These are phyloP conservation scores for Podargus strigoides DNA, from an alignment of 2,797 vertebrate genomes.

Conservation along the genomic window DNA sequence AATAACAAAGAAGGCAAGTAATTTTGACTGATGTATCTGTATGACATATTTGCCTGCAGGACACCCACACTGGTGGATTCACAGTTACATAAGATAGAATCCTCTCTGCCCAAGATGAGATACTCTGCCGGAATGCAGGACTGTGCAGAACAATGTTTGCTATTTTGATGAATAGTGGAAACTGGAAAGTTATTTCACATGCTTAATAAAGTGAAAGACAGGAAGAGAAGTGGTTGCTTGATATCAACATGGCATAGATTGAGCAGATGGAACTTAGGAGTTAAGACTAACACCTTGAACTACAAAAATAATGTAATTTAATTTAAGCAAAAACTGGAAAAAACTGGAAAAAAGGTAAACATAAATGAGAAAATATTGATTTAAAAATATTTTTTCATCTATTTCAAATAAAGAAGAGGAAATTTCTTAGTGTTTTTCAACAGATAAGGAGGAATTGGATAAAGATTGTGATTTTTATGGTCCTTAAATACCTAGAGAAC, in stretches of 20 bases:
- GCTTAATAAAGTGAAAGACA: not conserved
- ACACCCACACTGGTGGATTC: not conserved
- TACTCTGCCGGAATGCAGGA: not conserved
- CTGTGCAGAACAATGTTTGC: not conserved
- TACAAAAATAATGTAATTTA: not conserved
- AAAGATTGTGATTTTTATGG: not conserved
- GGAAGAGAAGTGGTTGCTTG: not conserved
- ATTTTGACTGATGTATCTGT: not conserved
- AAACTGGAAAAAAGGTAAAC: not conserved
- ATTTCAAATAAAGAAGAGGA: not conserved
- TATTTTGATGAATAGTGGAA: not conserved
- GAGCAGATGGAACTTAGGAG: not conserved
- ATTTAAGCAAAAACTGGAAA: not conserved
- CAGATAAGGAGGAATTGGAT: not conserved
- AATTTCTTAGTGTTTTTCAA: not conserved
- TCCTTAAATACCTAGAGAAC: not conserved
- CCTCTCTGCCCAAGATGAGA: not conserved
- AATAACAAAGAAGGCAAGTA: not conserved
- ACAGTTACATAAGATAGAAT: not conserved
- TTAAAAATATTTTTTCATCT: not conserved
- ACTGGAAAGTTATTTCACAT: not conserved
- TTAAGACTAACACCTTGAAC: not conserved
- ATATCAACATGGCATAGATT: not conserved
- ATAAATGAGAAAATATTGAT: not conserved
- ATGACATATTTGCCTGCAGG: not conserved